Base-by-base conservation (phyloP, 2,113 vertebrate species). In the Ptilonorhynchus violaceus region DNA sequence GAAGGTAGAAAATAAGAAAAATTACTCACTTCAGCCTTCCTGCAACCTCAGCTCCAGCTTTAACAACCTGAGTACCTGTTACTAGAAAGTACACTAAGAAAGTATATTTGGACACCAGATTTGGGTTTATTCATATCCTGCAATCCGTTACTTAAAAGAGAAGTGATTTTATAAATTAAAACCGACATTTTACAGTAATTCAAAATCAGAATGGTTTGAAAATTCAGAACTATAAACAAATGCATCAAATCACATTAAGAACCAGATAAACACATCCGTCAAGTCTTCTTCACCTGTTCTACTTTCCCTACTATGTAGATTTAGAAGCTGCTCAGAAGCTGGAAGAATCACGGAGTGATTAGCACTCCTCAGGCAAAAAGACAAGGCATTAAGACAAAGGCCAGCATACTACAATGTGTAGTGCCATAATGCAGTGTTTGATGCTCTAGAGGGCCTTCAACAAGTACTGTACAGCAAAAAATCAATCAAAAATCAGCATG, bases 401-500 rank as follows among this genome's bases (percentile, higher is more conserved):
- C 5, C 92, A 72, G 74, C 22, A 15, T 95, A 88, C 89, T 95
- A 90, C 87, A 88, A 56, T 19, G 53, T 72, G 77, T 44, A 84
- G 70, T 77, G 60, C 94, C 89, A 95, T 93, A 92, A 93, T 87
- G 89, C 94, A 92, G 91, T 83, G 96, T 94, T 70, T 96, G 97
- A 95, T 93, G 97, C 97, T 98, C 97, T 88, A 86, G 97, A 97
- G 97, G 95, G 94, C 93, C 95, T 97, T 97, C 98, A 96, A 97
- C 97, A 98, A 98, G 97, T 97, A 96, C 96, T 96, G 96, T 93
- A 96, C 75, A 95, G 97, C 86, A 95, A 97, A 98, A 98, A 98
- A 98, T 98, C 98, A 98, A 98, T 97, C 33, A 80, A 92, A 98
- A 98, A 98, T 97, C 97, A 97, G 97, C 97, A 97, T 97, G 97